These are phyloP conservation scores for Caenorhabditis sulstoni DNA, from an alignment of 2,888 invertebrate genomes.

Conservation along the genomic window DNA sequence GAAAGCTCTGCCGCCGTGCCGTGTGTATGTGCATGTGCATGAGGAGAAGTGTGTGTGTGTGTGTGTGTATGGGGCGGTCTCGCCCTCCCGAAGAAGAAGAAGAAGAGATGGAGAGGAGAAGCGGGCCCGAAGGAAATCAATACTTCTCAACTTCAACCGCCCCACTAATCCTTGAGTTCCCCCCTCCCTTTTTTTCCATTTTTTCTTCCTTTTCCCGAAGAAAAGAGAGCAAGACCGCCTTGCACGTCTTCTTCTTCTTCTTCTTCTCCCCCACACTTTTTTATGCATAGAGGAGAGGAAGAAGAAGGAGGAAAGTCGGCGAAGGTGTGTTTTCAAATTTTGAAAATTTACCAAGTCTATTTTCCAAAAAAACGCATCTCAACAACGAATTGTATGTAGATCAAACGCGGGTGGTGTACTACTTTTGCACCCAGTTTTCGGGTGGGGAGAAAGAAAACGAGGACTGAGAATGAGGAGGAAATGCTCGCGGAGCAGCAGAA, in stretches of 20 bases:
- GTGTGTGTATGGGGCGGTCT: not conserved
- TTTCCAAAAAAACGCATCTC: no score
- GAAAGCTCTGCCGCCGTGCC: constrained; percentile 1
- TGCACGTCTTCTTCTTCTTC: no score
- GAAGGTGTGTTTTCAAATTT: not conserved
- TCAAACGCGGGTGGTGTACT: no score
- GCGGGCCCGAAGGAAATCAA: constrained; percentile 9
- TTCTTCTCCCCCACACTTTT: not conserved
- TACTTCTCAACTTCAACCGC: constrained; percentile 42
- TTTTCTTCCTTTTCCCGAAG: constrained; percentile 6
- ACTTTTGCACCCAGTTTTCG: no score
- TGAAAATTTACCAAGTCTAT: no score
- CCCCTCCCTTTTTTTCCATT: no score
- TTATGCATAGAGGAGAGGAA: not conserved
- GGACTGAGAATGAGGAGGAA: no score
- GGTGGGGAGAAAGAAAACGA: no score
- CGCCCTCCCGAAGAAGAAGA: not conserved
- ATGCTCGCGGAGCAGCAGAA: not conserved
- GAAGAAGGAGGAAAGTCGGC: not conserved
- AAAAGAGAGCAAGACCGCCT: not conserved
- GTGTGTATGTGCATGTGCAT: not conserved
- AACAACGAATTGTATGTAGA: no score
- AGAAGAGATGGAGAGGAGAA: not conserved
- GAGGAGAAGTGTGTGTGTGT: not conserved
- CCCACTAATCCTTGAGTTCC: constrained; percentile 24